Conservation (phyloP, 2,113 vertebrate genomes). For the Oxyura jamaicensis region DNA sequence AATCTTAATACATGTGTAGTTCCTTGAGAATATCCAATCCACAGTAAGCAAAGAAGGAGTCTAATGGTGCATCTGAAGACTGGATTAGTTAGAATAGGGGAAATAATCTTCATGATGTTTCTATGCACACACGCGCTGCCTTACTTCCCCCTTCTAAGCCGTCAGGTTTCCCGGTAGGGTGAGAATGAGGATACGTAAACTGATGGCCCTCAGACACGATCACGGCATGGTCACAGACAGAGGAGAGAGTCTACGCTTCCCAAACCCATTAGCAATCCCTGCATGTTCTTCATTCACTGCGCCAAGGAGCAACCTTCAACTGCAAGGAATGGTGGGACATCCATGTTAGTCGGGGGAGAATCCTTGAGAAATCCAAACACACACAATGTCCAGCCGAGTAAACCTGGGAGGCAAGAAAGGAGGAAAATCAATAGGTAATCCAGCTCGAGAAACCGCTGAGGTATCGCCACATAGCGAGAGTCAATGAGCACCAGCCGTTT, state of each 20-base stretch:
- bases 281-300: constrained; percentile 95
- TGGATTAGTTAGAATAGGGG: constrained; percentile 84
- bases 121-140: constrained; percentile 79
- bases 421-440: constrained; percentile 80
- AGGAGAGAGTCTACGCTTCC: constrained; percentile 82
- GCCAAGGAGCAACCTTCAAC: constrained; percentile 90
- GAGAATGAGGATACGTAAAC: constrained; percentile 81
- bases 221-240: constrained; percentile 93
- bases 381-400: constrained; percentile 76
- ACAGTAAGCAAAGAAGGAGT: constrained; percentile 89
- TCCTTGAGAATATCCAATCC: constrained; percentile 93
- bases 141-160: constrained; percentile 83
- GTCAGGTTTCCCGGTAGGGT: constrained; percentile 84
- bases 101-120: constrained; percentile 94
- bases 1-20: constrained; percentile 98
- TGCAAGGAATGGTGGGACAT: constrained; percentile 91
- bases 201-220: constrained; percentile 84
- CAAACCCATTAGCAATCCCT: constrained; percentile 90
- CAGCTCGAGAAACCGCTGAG: constrained; percentile 69
- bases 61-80: constrained; percentile 86
- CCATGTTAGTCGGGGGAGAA: constrained; percentile 90
- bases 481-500: constrained; percentile 79
- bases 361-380: constrained; percentile 89
- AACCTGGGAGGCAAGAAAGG: constrained; percentile 82
- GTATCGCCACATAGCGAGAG: constrained; percentile 72